Evolutionary conservation across 2,888 invertebrate genomes (phyloP), one percentile per base, ranked within the genome.

Genomic region (Standfussiana lucernea): DNA sequence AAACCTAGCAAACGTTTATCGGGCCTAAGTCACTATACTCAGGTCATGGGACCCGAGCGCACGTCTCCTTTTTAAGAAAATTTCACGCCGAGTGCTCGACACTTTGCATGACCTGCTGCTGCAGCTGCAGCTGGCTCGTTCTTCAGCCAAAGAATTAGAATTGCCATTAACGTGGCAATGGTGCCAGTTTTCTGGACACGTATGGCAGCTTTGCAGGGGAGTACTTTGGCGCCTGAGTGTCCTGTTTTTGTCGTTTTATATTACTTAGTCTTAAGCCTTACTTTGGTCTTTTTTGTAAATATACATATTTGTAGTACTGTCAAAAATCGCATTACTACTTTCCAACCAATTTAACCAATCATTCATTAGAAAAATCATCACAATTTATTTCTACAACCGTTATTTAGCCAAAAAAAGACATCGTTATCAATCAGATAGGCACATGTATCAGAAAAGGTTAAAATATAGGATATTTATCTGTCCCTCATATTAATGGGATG

Each of bases 351-450:
- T 50, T 50, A 3, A 24, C 24, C 24, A 10, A 5, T 53, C n/a
- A 32, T 28, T 59, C 28, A 32, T 56, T 28, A 18, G 7, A 15
- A 18, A 56, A 56, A 28, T 15, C 7, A 28, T 56, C 8, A 18
- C 18, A 18, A 32, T 32, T 32, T 37, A 40, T 69, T 15, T 24
- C 0, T 53, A 40, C 1, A 28, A 13, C 1, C 6, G 24, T 28
- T 61, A 35, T 42, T 42, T 50, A 35, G 18, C n/a, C 2, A 37
- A 40, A 72, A 47, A 72, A 45, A 78, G 10, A 35, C 18, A 73
- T 53, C 64, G 1, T 37, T 53, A 77, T 61, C 24, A 28, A 45
- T 50, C 3, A 3, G n/a, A 64, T 77, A 62, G 45, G 24, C 1
- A n/a, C 45, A 35, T 45, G 4, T 77, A 37, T 35, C 11, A n/a